phyloP scores from a whole-genome alignment of 2,797 vertebrate genomes.

The Scomberomorus guttatus region DNA sequence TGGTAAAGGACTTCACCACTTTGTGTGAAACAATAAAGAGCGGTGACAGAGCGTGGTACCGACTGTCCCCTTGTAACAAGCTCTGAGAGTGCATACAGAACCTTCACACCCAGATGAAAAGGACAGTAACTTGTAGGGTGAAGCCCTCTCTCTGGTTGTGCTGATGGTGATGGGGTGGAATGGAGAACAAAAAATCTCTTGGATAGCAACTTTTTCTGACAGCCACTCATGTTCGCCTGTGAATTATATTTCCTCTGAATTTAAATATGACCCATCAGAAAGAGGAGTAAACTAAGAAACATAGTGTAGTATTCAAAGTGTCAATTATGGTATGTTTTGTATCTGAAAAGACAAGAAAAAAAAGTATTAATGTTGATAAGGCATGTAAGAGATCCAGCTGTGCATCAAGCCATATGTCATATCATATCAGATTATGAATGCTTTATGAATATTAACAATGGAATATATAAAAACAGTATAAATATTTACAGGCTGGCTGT shows the following conservation, averaged over 20 bases:
- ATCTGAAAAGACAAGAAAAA: neutral
- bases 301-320: neutral
- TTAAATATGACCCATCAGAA: conserved; percentile 1
- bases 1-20: conserved; percentile 74
- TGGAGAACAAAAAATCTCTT: conserved; percentile 43
- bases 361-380: neutral
- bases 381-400: neutral
- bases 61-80: conserved; percentile 66
- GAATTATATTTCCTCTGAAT: conserved; percentile 13
- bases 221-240: conserved; percentile 12
- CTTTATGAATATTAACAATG: neutral
- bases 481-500: conserved; percentile 2
- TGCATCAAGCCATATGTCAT: neutral
- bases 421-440: neutral
- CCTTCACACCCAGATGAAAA: conserved; percentile 66
- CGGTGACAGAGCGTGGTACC: conserved; percentile 51
- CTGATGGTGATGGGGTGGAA: conserved; percentile 53
- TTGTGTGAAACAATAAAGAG: conserved; percentile 75
- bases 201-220: conserved; percentile 37
- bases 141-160: conserved; percentile 41
- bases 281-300: neutral
- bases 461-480: neutral
- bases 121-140: conserved; percentile 46
- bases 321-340: neutral
- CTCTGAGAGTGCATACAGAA: conserved; percentile 47